These are phyloP conservation scores for Philereme vetulata DNA, from an alignment of 2,888 invertebrate species.

Conservation along the genomic window DNA sequence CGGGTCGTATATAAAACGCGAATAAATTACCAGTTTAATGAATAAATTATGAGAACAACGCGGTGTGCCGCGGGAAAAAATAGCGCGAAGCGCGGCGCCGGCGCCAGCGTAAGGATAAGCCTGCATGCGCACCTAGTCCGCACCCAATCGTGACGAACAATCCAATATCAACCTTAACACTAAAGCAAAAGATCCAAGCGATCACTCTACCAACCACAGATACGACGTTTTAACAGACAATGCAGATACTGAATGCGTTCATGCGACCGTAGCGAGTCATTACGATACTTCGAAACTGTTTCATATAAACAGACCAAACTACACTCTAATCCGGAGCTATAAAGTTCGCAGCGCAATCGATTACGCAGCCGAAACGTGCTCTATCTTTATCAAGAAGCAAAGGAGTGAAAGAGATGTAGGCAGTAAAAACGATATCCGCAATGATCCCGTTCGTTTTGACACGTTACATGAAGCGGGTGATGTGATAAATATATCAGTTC, in stretches of 20 bases:
- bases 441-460: slow-evolving; percentile 73
- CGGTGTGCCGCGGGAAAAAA: slow-evolving; percentile 75
- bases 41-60: slow-evolving; percentile 77
- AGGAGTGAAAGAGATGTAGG: slow-evolving; percentile 55
- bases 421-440: slow-evolving; percentile 70
- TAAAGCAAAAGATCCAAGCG: slow-evolving; percentile 42
- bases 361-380: slow-evolving; percentile 43
- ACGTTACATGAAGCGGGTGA: slow-evolving; percentile 65
- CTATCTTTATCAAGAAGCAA: slow-evolving; percentile 56
- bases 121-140: slow-evolving; percentile 60
- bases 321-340: slow-evolving; percentile 62
- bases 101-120: slow-evolving; percentile 78
- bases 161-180: slow-evolving; percentile 49
- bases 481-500: slow-evolving; percentile 73
- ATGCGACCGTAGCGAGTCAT: slow-evolving; percentile 81
- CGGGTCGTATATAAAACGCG: slow-evolving; percentile 57
- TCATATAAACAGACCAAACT: slow-evolving; percentile 62
- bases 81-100: slow-evolving; percentile 74
- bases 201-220: slow-evolving; percentile 36
- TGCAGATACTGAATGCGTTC: slow-evolving; percentile 72
- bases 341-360: slow-evolving; percentile 59
- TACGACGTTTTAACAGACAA: slow-evolving; percentile 57
- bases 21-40: slow-evolving; percentile 77
- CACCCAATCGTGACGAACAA: slow-evolving; percentile 46
- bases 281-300: slow-evolving; percentile 75